These are phyloP conservation scores for Columbina picui DNA, from an alignment of 2,113 vertebrate species.

Conservation along the genomic window DNA sequence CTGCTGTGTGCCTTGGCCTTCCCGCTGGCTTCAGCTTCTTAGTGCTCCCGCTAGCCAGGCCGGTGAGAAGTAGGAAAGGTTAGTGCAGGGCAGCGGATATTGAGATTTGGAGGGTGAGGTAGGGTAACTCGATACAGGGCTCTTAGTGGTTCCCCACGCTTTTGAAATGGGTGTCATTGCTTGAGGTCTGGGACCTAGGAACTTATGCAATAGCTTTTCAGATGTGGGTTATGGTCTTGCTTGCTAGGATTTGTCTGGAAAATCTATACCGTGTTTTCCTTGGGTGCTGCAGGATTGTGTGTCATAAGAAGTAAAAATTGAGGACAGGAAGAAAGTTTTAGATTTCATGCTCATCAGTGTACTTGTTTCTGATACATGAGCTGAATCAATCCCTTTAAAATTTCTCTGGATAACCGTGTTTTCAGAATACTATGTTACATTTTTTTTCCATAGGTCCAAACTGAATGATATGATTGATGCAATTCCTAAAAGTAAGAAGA, in stretches of 20 bases:
- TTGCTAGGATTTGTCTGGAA: not conserved
- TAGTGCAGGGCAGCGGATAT: not conserved
- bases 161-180: not conserved
- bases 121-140: not conserved
- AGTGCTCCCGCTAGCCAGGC: constrained; percentile 14
- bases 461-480: constrained; percentile 94
- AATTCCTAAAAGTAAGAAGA: constrained; percentile 99
- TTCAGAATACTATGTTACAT: not conserved
- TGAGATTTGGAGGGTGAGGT: not conserved
- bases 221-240: not conserved
- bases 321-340: not conserved
- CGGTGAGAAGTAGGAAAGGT: not conserved
- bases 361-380: not conserved
- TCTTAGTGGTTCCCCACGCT: not conserved
- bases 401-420: not conserved
- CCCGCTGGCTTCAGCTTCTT: constrained; percentile 8
- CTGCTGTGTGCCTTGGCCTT: not conserved
- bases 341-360: not conserved
- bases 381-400: not conserved
- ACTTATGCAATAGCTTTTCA: not conserved
- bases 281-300: not conserved
- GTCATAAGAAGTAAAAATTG: not conserved
- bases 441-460: constrained; percentile 84
- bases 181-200: not conserved
- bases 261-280: not conserved